Evolutionary conservation across 2,113 vertebrate species (phyloP), one percentile per base, ranked within the genome.

Genomic region (Peromyscus leucopus): DNA sequence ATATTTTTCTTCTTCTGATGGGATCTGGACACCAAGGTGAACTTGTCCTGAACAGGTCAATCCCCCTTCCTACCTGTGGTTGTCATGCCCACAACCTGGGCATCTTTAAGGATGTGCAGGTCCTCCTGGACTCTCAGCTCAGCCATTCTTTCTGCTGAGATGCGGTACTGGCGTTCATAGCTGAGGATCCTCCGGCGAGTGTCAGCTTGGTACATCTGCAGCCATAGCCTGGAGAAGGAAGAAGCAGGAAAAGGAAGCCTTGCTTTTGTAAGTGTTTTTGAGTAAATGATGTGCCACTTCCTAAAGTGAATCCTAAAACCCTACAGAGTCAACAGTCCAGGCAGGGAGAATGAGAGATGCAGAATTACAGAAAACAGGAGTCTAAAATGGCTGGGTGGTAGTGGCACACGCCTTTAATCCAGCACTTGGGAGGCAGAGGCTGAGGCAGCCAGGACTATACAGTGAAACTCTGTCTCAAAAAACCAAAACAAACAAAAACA

Each of bases 61-160:
- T 63, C 21, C 80, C 90, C 57, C 1, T 90, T 46, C 95, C 93
- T 55, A 99, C 99, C 99, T 94, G 99, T 99, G 96, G 99, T 99
- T 31, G 99, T 99, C 99, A 99, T 99, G 74, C 99, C 99, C 48
- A 99, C 98, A n/a, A 99, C 98, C 96, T 89, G 98, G 76, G 99
- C 99, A 16, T 97, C 51, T 96, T 97, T 94, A 16, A 99, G 98
- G 85, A 99, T 98, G 75, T 96, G 97, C 39, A 99, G 96, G 95
- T 99, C 99, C 96, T 99, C 98, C 3, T 99, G 98, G 36, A 98
- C 98, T 95, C 98, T 99, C 74, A 99, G 96, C 85, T 99, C 99
- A 6, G 99, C 96, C 97, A 99, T 75, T 92, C 99, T 98, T 90
- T 99, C 99, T 46, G 99, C 99, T 16, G 99, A 98, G 0, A 95